These are phyloP conservation scores for Hystrix cristata DNA, from an alignment of 2,113 vertebrate species.

Conservation along the genomic window DNA sequence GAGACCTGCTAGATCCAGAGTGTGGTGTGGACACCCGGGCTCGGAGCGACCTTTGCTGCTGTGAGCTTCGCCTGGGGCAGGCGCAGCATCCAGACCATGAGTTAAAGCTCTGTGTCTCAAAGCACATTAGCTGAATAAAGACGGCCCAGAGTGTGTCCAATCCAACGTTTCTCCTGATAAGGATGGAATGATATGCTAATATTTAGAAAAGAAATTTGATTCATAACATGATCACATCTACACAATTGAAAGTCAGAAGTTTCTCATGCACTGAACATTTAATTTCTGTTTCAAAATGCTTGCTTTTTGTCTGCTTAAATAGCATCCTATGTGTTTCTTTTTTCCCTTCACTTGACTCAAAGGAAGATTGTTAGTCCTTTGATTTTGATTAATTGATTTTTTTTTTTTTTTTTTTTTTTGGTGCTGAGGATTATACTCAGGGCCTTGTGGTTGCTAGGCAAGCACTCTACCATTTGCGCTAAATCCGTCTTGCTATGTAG, in stretches of 20 bases:
- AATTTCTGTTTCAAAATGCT: neutral
- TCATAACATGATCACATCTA: neutral
- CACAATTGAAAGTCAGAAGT: neutral
- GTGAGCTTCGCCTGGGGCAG: constrained; percentile 59
- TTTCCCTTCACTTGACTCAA: neutral
- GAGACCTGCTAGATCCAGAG: constrained; percentile 50
- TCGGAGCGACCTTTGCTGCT: constrained; percentile 12
- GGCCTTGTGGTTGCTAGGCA: too few species aligned
- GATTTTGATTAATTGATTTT: neutral
- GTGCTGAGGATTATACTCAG: too few species aligned
- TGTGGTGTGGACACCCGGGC: constrained; percentile 34
- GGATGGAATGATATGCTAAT: neutral
- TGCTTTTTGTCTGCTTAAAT: neutral
- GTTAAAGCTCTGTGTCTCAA: constrained; percentile 39
- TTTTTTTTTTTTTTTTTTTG: too few species aligned
- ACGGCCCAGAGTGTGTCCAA: neutral
- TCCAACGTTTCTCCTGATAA: neutral
- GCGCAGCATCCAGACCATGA: neutral
- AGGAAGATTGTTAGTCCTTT: neutral
- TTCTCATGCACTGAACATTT: neutral
- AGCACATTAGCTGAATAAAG: neutral
- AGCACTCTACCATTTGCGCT: too few species aligned
- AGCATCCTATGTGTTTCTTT: neutral
- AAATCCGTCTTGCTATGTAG: too few species aligned
- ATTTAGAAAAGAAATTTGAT: neutral